Percentiles rank a stretch among this genome's conserved stretches.
These are phyloP conservation scores for Cladorhizidae sp. DNA, from an alignment of 37 sponge, comb jelly and placozoan genomes.

Conservation along the genomic window DNA sequence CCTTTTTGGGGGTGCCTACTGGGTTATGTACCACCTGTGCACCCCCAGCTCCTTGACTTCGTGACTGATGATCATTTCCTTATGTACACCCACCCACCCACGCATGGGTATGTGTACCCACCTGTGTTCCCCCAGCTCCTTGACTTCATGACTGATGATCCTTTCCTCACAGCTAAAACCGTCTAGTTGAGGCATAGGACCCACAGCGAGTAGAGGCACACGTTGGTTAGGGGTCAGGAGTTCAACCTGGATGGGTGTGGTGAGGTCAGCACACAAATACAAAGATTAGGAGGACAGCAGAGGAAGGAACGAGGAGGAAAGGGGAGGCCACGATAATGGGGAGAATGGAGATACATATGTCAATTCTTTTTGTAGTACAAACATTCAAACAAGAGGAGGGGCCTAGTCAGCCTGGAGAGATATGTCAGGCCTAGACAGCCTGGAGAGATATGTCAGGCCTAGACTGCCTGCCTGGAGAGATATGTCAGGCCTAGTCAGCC, in stretches of 20 bases:
- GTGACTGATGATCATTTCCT: slow-evolving; percentile 71
- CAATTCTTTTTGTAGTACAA: background rate
- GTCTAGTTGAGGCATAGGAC: slow-evolving; percentile 51
- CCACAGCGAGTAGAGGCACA: slow-evolving; percentile 42
- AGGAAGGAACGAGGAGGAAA: slow-evolving; percentile 76
- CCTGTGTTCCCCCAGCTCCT: slow-evolving; percentile 77
- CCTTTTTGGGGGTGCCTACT: too few relatives aligned
- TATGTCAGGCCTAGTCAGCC: too few relatives aligned
- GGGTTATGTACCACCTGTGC: too few relatives aligned
- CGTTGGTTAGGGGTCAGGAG: slow-evolving; percentile 68
- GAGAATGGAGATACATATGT: too few relatives aligned
- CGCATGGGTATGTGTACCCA: background rate
- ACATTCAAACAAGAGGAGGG: too few relatives aligned
- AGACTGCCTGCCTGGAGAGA: too few relatives aligned
- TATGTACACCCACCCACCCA: too few relatives aligned
- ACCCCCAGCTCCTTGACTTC: slow-evolving; percentile 85
- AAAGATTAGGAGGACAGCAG: slow-evolving; percentile 44
- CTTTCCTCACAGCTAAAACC: slow-evolving; percentile 61
- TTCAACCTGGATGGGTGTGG: slow-evolving; percentile 54
- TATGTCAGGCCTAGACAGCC: too few relatives aligned
- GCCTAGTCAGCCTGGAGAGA: too few relatives aligned
- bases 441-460: too few relatives aligned
- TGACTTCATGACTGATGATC: slow-evolving; percentile 79
- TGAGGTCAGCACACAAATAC: background rate
- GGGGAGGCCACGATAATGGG: slow-evolving; percentile 74